Evolutionary conservation across 1,140 invertebrate species (phyloP).

Genomic region (Drosophila rhopaloa): DNA sequence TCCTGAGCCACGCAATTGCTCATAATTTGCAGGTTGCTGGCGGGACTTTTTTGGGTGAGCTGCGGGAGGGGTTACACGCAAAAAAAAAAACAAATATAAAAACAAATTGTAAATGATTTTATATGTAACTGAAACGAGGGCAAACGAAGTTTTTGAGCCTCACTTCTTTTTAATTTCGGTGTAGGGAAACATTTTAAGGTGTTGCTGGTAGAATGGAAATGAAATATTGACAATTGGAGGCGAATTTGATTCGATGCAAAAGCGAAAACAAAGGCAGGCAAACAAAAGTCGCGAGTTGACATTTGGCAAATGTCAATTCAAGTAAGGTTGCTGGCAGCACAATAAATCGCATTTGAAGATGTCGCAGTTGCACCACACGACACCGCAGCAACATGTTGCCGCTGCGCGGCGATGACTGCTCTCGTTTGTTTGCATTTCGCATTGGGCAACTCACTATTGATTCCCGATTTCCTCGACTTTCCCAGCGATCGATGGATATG

Average conservation of each 20-base stretch:
- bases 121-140: no score
- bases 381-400: conserved; percentile 13
- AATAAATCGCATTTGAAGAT: conserved; percentile 52
- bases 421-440: conserved; percentile 10
- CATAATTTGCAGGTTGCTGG: conserved; percentile 70
- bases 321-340: conserved; percentile 20
- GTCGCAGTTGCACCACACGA: conserved; percentile 45
- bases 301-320: conserved; percentile 74
- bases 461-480: conserved; percentile 6
- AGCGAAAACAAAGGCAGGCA: conserved; percentile 22
- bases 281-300: conserved; percentile 61
- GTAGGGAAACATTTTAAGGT: conserved; percentile 35
- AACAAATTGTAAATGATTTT: no score
- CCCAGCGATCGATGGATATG: conserved; percentile 19
- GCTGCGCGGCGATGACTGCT: conserved; percentile 15
- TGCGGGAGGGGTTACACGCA: not conserved
- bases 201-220: conserved; percentile 48
- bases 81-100: not conserved
- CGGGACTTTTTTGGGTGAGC: not conserved
- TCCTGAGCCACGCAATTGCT: conserved; percentile 49
- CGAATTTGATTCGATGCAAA: conserved; percentile 39
- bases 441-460: conserved; percentile 10
- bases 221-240: conserved; percentile 27
- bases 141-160: no score
- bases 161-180: not conserved